Evolutionary conservation across 2,113 vertebrate genomes (phyloP).

Genomic region (Microcebus ravelobensis): DNA sequence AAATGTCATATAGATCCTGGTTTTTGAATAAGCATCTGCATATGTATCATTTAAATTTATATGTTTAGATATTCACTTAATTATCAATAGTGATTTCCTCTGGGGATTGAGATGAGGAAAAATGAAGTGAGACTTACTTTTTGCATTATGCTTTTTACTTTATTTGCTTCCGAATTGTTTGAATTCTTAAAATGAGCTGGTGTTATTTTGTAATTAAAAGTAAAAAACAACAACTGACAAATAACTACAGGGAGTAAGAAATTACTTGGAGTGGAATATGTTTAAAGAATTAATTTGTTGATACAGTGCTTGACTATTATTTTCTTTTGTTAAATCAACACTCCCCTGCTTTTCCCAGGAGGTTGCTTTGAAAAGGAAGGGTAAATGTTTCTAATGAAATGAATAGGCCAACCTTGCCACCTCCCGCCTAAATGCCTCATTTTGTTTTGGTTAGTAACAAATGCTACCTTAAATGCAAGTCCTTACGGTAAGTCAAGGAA

Average conservation of each 20-base stretch:
- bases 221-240: conserved; percentile 9
- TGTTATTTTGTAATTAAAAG: conserved; percentile 50
- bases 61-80: not conserved
- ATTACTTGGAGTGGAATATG: conserved; percentile 67
- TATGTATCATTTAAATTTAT: not conserved
- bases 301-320: conserved; percentile 49
- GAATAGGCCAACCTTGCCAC: conserved; percentile 55
- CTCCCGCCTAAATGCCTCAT: conserved; percentile 55
- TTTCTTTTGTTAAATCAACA: conserved; percentile 69
- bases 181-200: conserved; percentile 49
- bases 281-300: conserved; percentile 75
- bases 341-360: conserved; percentile 57
- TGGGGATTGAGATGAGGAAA: not conserved
- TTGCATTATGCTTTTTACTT: not conserved
- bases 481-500: conserved; percentile 52
- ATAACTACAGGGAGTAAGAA: conserved; percentile 59
- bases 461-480: not conserved
- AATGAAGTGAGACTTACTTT: not conserved
- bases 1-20: not conserved
- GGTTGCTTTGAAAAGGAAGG: conserved; percentile 62
- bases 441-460: conserved; percentile 66
- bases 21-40: not conserved
- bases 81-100: not conserved
- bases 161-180: not conserved
- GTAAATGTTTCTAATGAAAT: conserved; percentile 64